A percentile compares a stretch with the other conserved stretches of the same genome.
These are phyloP conservation scores for Sycobia sp. DNA, from an alignment of 1,140 invertebrate species.

Conservation along the genomic window DNA sequence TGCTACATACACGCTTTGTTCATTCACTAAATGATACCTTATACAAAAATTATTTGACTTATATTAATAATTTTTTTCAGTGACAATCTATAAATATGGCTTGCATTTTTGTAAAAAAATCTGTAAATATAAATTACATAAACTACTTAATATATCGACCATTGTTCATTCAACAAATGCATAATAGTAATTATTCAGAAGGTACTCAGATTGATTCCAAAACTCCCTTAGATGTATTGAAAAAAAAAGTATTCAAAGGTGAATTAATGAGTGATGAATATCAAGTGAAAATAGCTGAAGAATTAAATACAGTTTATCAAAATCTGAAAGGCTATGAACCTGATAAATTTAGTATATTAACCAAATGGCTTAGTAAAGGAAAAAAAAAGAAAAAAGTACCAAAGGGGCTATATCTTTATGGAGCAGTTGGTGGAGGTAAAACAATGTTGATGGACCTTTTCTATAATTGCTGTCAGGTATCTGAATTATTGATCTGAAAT, in stretches of 20 bases:
- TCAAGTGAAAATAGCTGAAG: conserved; percentile 72
- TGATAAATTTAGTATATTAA: conserved; percentile 52
- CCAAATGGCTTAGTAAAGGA: conserved; percentile 55
- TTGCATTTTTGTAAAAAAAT: conserved; percentile 40
- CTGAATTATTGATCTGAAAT: conserved; percentile 33
- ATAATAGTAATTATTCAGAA: conserved; percentile 37
- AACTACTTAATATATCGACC: conserved; percentile 37
- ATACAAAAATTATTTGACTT: too few species aligned
- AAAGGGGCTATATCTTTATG: conserved; percentile 82
- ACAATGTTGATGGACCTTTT: conserved; percentile 99
- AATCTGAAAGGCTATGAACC: conserved; percentile 69
- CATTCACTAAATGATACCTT: too few species aligned
- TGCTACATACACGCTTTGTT: too few species aligned
- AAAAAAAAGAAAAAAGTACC: conserved; percentile 64
- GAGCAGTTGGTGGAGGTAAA: conserved; percentile 91
- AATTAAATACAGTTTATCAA: conserved; percentile 73
- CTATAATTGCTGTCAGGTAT: conserved; percentile 77
- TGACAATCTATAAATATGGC: too few species aligned
- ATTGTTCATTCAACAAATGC: conserved; percentile 31
- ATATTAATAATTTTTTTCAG: too few species aligned
- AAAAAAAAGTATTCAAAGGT: conserved; percentile 66
- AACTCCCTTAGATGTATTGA: conserved; percentile 63
- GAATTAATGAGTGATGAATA: conserved; percentile 71
- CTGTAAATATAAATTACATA: conserved; percentile 37
- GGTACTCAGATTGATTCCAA: conserved; percentile 21